These are phyloP conservation scores for Calephelis perditalis DNA, from an alignment of 2,888 invertebrate species.

Conservation along the genomic window DNA sequence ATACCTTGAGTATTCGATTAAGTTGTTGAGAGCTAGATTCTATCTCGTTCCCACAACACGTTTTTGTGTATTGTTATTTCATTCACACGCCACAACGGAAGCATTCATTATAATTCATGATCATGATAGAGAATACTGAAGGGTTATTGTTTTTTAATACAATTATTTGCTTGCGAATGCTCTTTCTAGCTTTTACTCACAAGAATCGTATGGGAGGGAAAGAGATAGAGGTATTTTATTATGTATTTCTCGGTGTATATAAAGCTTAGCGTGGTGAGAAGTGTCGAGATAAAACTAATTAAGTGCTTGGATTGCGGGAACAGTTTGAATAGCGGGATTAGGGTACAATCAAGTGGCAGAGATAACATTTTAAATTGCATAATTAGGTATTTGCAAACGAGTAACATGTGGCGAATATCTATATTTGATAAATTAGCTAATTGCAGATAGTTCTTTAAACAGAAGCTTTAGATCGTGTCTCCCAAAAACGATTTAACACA, in stretches of 20 bases:
- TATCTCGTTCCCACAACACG: slow-evolving; percentile 35
- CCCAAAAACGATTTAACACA: too few species aligned
- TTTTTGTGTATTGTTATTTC: slow-evolving; percentile 33
- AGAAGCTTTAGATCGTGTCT: too few species aligned
- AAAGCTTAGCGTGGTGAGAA: too few species aligned
- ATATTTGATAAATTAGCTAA: too few species aligned
- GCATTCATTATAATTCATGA: slow-evolving; percentile 60
- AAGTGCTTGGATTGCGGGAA: too few species aligned
- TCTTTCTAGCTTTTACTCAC: neutral
- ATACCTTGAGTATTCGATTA: slow-evolving; percentile 60
- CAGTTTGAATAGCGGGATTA: too few species aligned
- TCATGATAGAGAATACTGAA: slow-evolving; percentile 49
- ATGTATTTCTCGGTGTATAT: neutral
- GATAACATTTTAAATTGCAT: too few species aligned
- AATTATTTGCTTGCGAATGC: slow-evolving; percentile 21
- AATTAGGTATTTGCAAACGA: too few species aligned
- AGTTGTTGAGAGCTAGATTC: slow-evolving; percentile 52
- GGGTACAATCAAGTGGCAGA: too few species aligned
- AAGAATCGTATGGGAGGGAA: neutral
- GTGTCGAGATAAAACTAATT: too few species aligned
- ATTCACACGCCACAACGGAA: slow-evolving; percentile 53
- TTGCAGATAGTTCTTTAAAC: too few species aligned
- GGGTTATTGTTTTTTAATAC: slow-evolving; percentile 33
- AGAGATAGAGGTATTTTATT: neutral
- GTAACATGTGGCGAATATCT: too few species aligned